Conservation (phyloP, 2,888 invertebrate species). For the Thymelicus sylvestris region DNA sequence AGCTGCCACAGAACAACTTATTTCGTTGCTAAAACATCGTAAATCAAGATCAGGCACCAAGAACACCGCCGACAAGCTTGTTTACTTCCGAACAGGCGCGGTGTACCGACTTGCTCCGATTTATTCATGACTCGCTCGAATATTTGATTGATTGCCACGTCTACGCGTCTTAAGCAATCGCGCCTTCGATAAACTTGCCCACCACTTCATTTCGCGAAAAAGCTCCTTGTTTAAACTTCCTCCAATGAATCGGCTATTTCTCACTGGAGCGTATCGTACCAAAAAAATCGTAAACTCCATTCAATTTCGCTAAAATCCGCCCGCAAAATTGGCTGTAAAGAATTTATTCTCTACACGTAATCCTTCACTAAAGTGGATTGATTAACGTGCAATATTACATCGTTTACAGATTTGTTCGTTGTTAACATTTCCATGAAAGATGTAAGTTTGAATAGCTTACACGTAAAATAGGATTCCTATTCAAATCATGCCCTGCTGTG, state of each 20-base stretch:
- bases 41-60: conserved; percentile 37
- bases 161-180: conserved; percentile 72
- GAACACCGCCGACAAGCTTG: conserved; percentile 40
- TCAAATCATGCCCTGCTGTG: not conserved
- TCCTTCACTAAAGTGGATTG: conserved; percentile 27
- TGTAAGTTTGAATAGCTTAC: conserved; percentile 3
- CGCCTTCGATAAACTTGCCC: conserved; percentile 72
- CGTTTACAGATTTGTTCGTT: conserved; percentile 1
- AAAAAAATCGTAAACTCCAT: conserved; percentile 52
- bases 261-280: conserved; percentile 44
- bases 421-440: conserved; percentile 18
- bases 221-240: conserved; percentile 70
- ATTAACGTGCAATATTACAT: conserved; percentile 21
- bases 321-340: conserved; percentile 40
- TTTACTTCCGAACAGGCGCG: conserved; percentile 45
- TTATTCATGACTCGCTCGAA: conserved; percentile 78
- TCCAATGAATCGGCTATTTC: conserved; percentile 67
- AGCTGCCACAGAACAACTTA: conserved; percentile 33
- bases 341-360: conserved; percentile 43
- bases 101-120: conserved; percentile 58
- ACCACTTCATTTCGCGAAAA: conserved; percentile 76
- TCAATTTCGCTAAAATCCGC: conserved; percentile 52
- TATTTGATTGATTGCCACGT: conserved; percentile 81
- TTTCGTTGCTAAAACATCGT: conserved; percentile 37
- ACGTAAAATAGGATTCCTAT: conserved; percentile 1